Evolutionary conservation across 2,888 invertebrate genomes (phyloP).

Genomic region (Drosophila multiciliata): DNA sequence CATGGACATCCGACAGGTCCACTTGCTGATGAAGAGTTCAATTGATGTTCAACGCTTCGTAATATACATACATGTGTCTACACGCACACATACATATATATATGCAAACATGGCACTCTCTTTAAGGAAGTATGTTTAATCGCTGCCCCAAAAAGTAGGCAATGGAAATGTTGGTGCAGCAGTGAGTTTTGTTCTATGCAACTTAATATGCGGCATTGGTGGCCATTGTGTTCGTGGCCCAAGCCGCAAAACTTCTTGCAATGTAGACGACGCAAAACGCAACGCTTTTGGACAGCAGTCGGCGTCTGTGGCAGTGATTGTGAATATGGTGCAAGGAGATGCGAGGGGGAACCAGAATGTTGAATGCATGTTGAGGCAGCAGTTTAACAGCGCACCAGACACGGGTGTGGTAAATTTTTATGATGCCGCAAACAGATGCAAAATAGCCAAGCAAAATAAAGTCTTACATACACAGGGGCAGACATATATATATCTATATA

Average conservation of each 20-base stretch:
- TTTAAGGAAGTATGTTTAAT: constrained; percentile 11
- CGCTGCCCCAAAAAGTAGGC: constrained; percentile 40
- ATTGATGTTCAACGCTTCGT: background rate
- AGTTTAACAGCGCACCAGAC: constrained; percentile 72
- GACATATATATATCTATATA: background rate
- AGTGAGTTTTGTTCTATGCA: constrained; percentile 59
- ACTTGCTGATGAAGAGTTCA: background rate
- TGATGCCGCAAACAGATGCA: constrained; percentile 80
- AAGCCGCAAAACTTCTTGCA: constrained; percentile 49
- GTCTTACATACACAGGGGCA: constrained; percentile 25
- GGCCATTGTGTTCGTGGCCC: constrained; percentile 49
- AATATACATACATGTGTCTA: background rate
- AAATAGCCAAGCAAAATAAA: constrained; percentile 70
- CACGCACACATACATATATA: background rate
- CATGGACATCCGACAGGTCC: background rate
- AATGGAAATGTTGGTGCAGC: constrained; percentile 39
- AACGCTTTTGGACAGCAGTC: constrained; percentile 46
- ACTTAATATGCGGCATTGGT: constrained; percentile 61
- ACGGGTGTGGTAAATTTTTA: constrained; percentile 77
- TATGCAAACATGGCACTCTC: background rate
- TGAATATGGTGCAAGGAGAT: constrained; percentile 31
- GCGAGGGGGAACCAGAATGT: background rate
- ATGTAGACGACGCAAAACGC: constrained; percentile 39
- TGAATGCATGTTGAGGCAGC: constrained; percentile 63
- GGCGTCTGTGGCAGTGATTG: constrained; percentile 53